A percentile compares a stretch with the other conserved stretches of the same genome.
Conservation (phyloP, 1,140 invertebrate genomes). For the Leptopilina boulardi region DNA sequence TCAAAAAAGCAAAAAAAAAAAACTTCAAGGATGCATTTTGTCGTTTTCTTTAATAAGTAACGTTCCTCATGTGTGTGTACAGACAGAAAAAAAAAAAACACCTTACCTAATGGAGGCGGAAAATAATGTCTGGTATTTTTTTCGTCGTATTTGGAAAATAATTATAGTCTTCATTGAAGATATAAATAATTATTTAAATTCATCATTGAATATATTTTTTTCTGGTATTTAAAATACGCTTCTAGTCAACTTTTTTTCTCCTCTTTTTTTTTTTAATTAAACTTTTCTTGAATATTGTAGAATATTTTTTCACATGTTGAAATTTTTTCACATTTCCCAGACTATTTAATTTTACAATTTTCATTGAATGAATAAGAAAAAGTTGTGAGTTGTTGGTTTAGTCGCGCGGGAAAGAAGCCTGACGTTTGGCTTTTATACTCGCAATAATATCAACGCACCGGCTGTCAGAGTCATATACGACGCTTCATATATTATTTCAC, state of each 20-base stretch:
- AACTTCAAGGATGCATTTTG: constrained; percentile 9
- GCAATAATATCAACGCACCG: constrained; percentile 57
- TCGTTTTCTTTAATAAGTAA: constrained; percentile 15
- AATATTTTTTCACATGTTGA: not conserved
- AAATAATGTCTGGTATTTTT: too few species aligned
- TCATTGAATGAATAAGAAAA: not conserved
- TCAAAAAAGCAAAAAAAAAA: not conserved
- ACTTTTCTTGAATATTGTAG: too few species aligned
- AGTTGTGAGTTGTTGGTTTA: not conserved
- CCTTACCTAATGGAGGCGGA: too few species aligned
- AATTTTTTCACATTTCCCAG: too few species aligned
- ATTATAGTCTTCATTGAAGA: too few species aligned
- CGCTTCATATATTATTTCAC: not conserved
- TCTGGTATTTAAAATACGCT: too few species aligned
- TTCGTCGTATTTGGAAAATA: too few species aligned
- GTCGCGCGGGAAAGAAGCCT: constrained; percentile 33
- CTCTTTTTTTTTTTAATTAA: too few species aligned
- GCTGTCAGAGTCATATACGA: constrained; percentile 46
- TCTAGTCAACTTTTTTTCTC: too few species aligned
- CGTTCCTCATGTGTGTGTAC: not conserved
- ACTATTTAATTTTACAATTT: not conserved
- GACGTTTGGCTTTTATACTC: constrained; percentile 59
- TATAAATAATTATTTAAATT: too few species aligned
- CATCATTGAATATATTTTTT: too few species aligned
- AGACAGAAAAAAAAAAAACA: constrained; percentile 31